A percentile compares a stretch with the other conserved stretches of the same genome.
Evolutionary conservation across 1,140 invertebrate species (phyloP).

Genomic region (Atta texana): DNA sequence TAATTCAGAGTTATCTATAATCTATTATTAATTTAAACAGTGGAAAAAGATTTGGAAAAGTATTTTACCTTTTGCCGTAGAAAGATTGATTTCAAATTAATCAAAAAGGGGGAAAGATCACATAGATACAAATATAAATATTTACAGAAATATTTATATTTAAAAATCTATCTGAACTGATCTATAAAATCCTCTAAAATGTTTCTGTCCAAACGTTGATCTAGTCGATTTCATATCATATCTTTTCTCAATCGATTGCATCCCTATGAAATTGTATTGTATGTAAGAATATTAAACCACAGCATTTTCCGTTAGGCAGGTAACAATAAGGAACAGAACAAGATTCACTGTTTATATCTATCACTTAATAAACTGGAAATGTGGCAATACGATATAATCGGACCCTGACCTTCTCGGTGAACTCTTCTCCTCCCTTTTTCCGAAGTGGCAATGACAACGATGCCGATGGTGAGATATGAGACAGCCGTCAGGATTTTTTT

Average conservation of each 20-base stretch:
- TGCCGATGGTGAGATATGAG: slow-evolving; percentile 13
- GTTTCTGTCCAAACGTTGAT: not conserved
- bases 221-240: not conserved
- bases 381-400: not conserved
- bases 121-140: not conserved
- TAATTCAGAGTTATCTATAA: not conserved
- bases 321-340: not conserved
- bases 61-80: not conserved
- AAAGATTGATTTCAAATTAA: not conserved
- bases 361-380: slow-evolving; percentile 17
- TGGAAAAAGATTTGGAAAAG: not conserved
- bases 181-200: not conserved
- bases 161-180: not conserved
- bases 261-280: not conserved
- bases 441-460: not conserved
- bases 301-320: not conserved
- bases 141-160: not conserved
- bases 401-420: slow-evolving; percentile 18
- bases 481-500: not conserved
- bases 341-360: not conserved
- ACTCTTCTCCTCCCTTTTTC: slow-evolving; percentile 38
- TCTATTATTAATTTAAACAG: not conserved
- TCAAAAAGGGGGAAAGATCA: not conserved
- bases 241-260: not conserved
- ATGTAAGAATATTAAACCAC: not conserved